Base-by-base conservation (phyloP, 2,888 invertebrate genomes). In the Tetragnatha montana region DNA sequence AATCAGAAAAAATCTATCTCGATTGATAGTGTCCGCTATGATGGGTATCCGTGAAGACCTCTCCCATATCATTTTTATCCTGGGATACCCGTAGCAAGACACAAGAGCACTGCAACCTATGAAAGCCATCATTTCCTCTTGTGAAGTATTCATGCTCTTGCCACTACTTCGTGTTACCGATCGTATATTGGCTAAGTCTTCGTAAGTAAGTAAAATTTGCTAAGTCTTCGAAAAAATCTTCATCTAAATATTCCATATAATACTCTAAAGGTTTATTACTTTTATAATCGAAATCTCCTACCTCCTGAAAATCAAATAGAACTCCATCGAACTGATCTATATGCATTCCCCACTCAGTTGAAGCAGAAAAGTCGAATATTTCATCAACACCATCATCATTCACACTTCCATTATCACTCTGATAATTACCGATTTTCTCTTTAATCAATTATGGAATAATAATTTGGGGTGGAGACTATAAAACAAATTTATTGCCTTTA, bases 161-260 rank as follows among this genome's bases (percentile, higher is more conserved):
- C 74, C 74, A 74, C 22, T 74, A n/a, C n/a, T n/a, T 22, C 74
- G 74, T 74, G 35, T 21, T 74, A 21, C 74, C 7, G 74, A 74
- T 74, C 74, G 74, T 22, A 74, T 74, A 22, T 8, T 74, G 35
- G n/a, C n/a, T n/a, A n/a, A n/a, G n/a, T n/a, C n/a, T n/a, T n/a
- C n/a, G n/a, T n/a, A n/a, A n/a, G n/a, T n/a, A n/a, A n/a, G 8
- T 74, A 35, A 74, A 74, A 74, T 74, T 74, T 74, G 74, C 74
- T 35, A 74, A 74, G 35, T 74, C 74, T 74, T 74, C 17, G 22
- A 74, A 74, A 74, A 74, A 74, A 74, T 35, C 6, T 74, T 74
- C 74, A 74, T 74, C 74, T 74, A 74, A 74, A 74, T 74, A 74
- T 74, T 74, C 74, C 74, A 74, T 74, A 74, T 22, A 74, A 74